These are phyloP conservation scores for Digitonthophagus gazella DNA, from an alignment of 2,888 invertebrate species.

Conservation along the genomic window DNA sequence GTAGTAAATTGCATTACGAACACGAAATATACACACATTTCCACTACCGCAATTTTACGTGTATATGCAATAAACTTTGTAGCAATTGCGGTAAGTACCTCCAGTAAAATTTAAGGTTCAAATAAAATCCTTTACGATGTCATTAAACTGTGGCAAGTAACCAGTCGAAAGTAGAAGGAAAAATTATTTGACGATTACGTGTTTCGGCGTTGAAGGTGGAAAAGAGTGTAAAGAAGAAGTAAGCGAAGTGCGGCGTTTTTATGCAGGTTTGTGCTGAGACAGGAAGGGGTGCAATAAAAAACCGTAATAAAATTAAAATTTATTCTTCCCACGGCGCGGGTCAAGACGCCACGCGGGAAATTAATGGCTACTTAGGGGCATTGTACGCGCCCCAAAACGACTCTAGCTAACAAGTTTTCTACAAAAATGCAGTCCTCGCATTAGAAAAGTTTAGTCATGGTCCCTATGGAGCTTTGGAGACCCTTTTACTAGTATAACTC, in stretches of 20 bases:
- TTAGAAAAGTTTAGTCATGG: not conserved
- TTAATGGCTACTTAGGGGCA: not conserved
- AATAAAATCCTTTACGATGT: not conserved
- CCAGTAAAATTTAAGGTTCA: not conserved
- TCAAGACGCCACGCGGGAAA: not conserved
- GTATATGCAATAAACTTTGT: not conserved
- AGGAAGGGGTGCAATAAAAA: not conserved
- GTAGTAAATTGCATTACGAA: too few relatives aligned
- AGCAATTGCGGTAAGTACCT: not conserved
- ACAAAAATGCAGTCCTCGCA: not conserved
- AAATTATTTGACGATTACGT: not conserved
- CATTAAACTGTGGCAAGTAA: not conserved
- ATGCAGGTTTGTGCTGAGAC: not conserved
- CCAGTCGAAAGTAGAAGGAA: not conserved
- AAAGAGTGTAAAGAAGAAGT: not conserved
- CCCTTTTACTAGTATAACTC: not conserved
- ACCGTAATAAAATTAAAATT: not conserved
- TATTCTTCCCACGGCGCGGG: not conserved
- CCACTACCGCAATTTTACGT: not conserved
- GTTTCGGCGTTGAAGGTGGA: not conserved
- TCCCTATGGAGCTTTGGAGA: not conserved
- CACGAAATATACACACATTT: too few relatives aligned
- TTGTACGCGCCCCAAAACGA: not conserved
- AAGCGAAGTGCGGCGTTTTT: not conserved
- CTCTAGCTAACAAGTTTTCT: not conserved